Evolutionary conservation across 2,113 vertebrate species (phyloP), one percentile per base, ranked within the genome.

Genomic region (Trogon surrucura): DNA sequence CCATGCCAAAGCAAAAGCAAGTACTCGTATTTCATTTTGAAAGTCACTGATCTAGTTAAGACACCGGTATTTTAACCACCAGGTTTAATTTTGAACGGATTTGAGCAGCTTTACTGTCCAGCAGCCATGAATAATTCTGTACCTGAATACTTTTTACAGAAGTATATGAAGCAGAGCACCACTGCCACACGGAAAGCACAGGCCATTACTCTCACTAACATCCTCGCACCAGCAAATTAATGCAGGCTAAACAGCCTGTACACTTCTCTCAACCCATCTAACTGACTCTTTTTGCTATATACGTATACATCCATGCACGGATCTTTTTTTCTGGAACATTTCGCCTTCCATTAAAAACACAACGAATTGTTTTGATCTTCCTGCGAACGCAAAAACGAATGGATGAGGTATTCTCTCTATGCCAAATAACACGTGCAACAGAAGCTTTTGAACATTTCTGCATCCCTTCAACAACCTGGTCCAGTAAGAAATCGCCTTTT

Each of bases 21-120:
- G 13, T 12, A 41, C 48, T 72, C 67, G 16, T 18, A 70, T 56
- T 93, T 82, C 25, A 3, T 72, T 85, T 32, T 72, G 87, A 88
- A 94, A 94, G 50, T 75, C 84, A 85, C 48, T 48, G 53, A 67
- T 80, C 69, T 91, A 78, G 41, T 89, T 56, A 93, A 93, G 91
- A 90, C 77, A 80, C 8, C 70, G 16, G 7, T 88, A 91, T 93
- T 94, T 88, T 51, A 86, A 93, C 72, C 83, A 60, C 54, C 36
- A 83, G 48, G 34, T 84, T 95, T 91, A 77, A 95, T 87, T 96
- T 75, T 71, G 69, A 88, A 96, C 70, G 53, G 85, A 82, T 91
- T 96, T 90, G 61, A 85, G 62, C 56, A 94, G 81, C 58, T 96
- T 60, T 95, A 30, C 64, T 64, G 81, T 77, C 82, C 82, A 88